Evolutionary conservation across 1,140 invertebrate species (phyloP), one percentile per base, ranked within the genome.

Genomic region (Cydia splendana): DNA sequence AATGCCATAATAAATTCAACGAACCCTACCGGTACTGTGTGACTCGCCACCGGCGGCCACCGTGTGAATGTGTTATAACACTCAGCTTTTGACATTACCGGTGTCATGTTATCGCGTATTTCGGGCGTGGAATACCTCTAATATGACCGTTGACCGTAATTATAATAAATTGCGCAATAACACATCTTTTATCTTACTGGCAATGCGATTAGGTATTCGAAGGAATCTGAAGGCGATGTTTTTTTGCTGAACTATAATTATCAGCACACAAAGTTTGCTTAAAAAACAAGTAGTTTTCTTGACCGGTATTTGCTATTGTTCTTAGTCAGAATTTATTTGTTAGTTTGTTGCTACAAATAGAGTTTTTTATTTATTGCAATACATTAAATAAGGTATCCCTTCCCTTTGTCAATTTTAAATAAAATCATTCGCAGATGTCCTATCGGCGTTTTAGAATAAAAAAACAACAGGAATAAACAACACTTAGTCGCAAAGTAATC

Each of bases 1-100:
- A 93, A 93, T 84, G 91, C 85, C 88, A 93, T 93, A 93, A 93
- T 87, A 91, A 91, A 91, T 92, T 92, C 91, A 93, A 93, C 91
- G 91, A 93, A 93, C 91, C 87, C 90, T 91, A 93, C 91, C 89
- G 89, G 90, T 91, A 92, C 85, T 89, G 89, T 90, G 88, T 87
- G 88, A 90, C 86, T 90, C 85, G 82, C 82, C 82, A 83, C 83
- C 79, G n/a, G 57, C 51, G 87, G 82, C 84, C 86, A 91, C 91
- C 91, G 91, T 93, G 91, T 93, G 89, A 92, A 93, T 93, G 84
- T 88, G 83, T 86, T 84, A 81, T 80, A 86, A 84, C 79, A 84
- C 84, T 84, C 84, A 77, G 83, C 77, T 85, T 90, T 91, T 81
- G 84, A 88, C 84, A 77, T 82, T 78, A 80, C 82, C 86, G 82